Conservation (phyloP, 2,113 vertebrate genomes). For the Acanthisitta chloris region DNA sequence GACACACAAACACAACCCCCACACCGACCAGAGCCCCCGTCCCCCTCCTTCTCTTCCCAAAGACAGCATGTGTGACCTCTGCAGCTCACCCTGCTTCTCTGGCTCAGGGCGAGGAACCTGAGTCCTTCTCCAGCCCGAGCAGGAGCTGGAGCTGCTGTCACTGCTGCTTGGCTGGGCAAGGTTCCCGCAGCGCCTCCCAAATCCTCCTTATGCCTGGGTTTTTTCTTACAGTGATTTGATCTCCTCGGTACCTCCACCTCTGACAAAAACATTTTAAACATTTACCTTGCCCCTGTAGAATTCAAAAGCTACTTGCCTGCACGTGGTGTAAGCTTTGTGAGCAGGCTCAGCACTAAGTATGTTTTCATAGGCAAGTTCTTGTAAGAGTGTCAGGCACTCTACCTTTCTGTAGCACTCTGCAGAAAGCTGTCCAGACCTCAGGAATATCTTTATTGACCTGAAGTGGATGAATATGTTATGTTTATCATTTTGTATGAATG, state of each 20-base stretch:
- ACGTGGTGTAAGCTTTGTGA: background rate
- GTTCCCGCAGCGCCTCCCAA: fast-evolving
- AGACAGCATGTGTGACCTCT: background rate
- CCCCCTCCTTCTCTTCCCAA: background rate
- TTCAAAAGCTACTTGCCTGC: background rate
- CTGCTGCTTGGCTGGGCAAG: background rate
- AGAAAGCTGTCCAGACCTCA: background rate
- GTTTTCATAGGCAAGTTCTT: background rate
- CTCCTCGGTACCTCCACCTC: background rate
- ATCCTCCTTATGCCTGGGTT: background rate
- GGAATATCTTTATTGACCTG: background rate
- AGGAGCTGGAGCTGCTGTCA: background rate
- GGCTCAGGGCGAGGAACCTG: constrained; percentile 52
- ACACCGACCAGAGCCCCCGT: fast-evolving
- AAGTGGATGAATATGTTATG: background rate
- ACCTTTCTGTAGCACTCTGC: background rate
- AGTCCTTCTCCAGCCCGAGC: background rate
- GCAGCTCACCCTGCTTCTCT: background rate
- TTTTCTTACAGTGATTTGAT: background rate
- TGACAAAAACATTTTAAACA: background rate
- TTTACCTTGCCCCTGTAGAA: background rate
- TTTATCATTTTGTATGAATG: background rate
- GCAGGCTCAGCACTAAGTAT: background rate
- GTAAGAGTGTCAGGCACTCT: background rate
- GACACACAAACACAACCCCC: background rate